phyloP scores from a whole-genome alignment of 1,140 invertebrate species.

The Ostrea edulis region DNA sequence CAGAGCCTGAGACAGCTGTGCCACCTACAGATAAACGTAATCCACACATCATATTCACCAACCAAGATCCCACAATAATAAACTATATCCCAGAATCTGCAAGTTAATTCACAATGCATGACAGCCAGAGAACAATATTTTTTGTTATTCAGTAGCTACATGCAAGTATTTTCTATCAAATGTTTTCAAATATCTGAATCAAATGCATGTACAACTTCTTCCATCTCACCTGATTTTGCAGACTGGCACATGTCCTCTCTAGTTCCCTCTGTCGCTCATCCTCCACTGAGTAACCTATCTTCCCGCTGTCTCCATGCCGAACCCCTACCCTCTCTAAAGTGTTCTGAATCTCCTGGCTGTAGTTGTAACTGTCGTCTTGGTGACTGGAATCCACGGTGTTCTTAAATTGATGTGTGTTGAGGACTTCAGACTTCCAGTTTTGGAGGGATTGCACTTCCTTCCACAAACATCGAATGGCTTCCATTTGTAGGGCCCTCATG shows the following conservation, averaged over 20 bases:
- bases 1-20: slow-evolving; percentile 71
- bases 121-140: too few species aligned
- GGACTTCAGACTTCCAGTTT: slow-evolving; percentile 68
- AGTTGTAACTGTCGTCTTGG: slow-evolving; percentile 64
- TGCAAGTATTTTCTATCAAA: too few species aligned
- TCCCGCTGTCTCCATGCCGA: slow-evolving; percentile 37
- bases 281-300: slow-evolving; percentile 54
- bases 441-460: slow-evolving; percentile 85
- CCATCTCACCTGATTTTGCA: slow-evolving; percentile 71
- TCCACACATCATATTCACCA: too few species aligned
- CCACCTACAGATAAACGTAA: slow-evolving; percentile 61
- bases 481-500: slow-evolving; percentile 91
- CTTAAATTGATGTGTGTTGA: slow-evolving; percentile 61
- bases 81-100: too few species aligned
- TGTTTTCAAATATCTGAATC: too few species aligned
- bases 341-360: slow-evolving; percentile 64
- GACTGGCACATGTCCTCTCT: slow-evolving; percentile 71
- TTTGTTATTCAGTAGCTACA: too few species aligned
- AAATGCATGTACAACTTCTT: too few species aligned
- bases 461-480: slow-evolving; percentile 93
- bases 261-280: slow-evolving; percentile 66
- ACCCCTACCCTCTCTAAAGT: slow-evolving; percentile 62
- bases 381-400: slow-evolving; percentile 55
- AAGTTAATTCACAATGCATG: too few species aligned
- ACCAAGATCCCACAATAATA: too few species aligned